Base-by-base conservation (phyloP, 2,113 vertebrate species). In the Onychorhynchus coronatus region DNA sequence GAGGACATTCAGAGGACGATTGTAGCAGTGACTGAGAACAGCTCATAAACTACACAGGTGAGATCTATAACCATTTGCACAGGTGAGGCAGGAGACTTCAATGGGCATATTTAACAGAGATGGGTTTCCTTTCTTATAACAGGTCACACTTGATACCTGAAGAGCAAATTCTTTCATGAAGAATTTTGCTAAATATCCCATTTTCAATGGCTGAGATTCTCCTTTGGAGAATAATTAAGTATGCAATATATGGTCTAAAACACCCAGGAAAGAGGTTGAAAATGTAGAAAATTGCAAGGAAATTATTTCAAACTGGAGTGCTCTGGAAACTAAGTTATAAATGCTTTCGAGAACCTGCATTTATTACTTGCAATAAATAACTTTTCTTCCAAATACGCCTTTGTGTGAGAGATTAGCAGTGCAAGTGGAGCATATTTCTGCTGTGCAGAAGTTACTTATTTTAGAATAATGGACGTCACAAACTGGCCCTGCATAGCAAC, bases 381-480 rank as follows among this genome's bases (percentile, higher is more conserved):
- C 91, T 90, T 96, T 96, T 94, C 95, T 95, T 96, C 90, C 78
- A 91, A 95, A 85, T 82, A 85, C 5, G 86, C 77, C 81, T 97
- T 96, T 97, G 88, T 93, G 88, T 55, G 93, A 91, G 88, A 96
- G 94, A 96, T 95, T 95, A 96, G 93, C 95, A 95, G 96, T 93
- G 91, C 95, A 97, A 95, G 95, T 96, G 92, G 91, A 97, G 90
- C 94, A 95, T 82, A 96, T 97, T 96, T 97, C 89, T 96, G 90
- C 95, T 96, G 92, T 94, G 88, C 89, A 93, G 93, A 97, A 97
- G 96, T 97, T 95, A 91, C 93, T 96, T 96, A 96, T 96, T 97
- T 97, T 97, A 97, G 95, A 95, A 95, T 96, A 97, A 96, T 88
- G 88, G 96, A 95, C 96, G 96, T 96, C 96, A 96, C 95, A 96